These are phyloP conservation scores for Upupa epops DNA, from an alignment of 2,113 vertebrate species.

Conservation along the genomic window DNA sequence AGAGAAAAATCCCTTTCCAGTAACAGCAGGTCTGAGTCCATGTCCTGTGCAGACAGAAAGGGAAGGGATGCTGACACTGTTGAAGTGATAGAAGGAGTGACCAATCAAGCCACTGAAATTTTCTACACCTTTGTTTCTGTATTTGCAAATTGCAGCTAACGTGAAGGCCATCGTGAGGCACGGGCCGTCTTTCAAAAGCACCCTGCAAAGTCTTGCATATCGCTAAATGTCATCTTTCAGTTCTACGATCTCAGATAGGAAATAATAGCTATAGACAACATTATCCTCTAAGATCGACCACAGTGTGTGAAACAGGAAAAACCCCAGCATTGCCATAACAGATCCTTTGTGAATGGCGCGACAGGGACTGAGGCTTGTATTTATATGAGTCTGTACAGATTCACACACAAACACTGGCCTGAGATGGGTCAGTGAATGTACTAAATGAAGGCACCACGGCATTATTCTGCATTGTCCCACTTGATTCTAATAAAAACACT, in stretches of 20 bases:
- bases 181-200: neutral
- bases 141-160: neutral
- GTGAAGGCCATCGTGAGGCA: neutral
- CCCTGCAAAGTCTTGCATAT: neutral
- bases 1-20: neutral
- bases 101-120: neutral
- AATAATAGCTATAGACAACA: constrained; percentile 37
- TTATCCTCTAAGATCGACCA: constrained; percentile 39
- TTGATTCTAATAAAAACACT: constrained; percentile 48
- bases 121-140: neutral
- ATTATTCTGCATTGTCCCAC: constrained; percentile 37
- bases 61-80: neutral
- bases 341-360: constrained; percentile 55
- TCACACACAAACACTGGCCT: constrained; percentile 12
- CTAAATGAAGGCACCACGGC: constrained; percentile 27
- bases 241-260: constrained; percentile 10
- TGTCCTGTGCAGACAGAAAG: neutral
- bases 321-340: constrained; percentile 8
- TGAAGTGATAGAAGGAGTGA: neutral
- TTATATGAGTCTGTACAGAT: constrained; percentile 21
- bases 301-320: constrained; percentile 23
- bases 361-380: constrained; percentile 53
- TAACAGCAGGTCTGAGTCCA: neutral
- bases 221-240: neutral
- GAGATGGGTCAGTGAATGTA: constrained; percentile 46